Base-by-base conservation (phyloP, 1,140 invertebrate genomes). In the Pristionchus pacificus region DNA sequence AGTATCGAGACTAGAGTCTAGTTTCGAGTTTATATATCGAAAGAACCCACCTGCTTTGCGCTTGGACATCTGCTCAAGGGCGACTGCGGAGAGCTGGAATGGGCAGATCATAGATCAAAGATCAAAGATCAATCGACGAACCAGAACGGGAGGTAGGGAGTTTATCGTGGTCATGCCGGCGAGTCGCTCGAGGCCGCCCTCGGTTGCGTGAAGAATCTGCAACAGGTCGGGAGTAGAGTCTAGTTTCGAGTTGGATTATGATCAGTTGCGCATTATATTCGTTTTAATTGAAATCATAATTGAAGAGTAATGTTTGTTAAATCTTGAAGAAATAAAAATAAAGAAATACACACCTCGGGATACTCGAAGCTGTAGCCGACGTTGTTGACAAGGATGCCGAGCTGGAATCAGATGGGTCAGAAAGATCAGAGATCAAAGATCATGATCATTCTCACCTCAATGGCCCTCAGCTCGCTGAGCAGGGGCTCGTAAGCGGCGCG, bases 111-210 rank as follows among this genome's bases (percentile, higher is more conserved):
- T 29, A n/a, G 30, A 69, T 29, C 24, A 10, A 55, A 67, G 38
- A 10, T 19, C 6, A 49, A 49, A 10, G 24, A 25, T 61, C 38
- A 49, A 49, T 10, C 38, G 61, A 61, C 59, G n/a, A 38, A 73
- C 71, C 55, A 77, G 25, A 28, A 70, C 76, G 15, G 70, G 55
- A 33, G 74, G 74, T 15, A 77, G 59, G 1, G 69, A 68, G 32
- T 77, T 77, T 55, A 76, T 76, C 25, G 78, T 74, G 6, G 77
- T 71, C n/a, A 83, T 79, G 31, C 81, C 74, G 1, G 79, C 67
- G 25, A 84, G 33, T 14, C 74, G 62, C 27, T 72, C 32, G 14
- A 81, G 62, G 19, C 80, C 81, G 24, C 82, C 80, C n/a, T 78
- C 75, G 33, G 81, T 65, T 28, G 71, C 71, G 32, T 83, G 75